Conservation (phyloP, 1,140 invertebrate species). For the Zeugodacus cucurbitae region DNA sequence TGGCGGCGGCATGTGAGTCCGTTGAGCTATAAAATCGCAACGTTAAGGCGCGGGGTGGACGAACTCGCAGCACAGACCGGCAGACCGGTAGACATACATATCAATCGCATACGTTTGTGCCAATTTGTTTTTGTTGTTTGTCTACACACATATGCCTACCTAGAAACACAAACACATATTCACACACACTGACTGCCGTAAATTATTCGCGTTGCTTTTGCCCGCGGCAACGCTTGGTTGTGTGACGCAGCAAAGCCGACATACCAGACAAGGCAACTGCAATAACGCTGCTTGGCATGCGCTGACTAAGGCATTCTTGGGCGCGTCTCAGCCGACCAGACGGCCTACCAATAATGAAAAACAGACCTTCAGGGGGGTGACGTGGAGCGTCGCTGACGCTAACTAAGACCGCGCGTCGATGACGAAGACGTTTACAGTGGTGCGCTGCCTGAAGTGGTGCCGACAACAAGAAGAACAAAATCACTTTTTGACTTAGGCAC, state of each 20-base stretch:
- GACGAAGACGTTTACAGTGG: neutral
- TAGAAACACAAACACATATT: neutral
- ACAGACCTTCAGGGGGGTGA: neutral
- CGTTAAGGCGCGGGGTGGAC: neutral
- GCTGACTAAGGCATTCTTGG: constrained; percentile 19
- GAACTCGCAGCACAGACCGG: neutral
- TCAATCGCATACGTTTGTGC: neutral
- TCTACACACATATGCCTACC: neutral
- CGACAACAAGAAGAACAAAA: neutral
- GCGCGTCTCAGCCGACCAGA: neutral
- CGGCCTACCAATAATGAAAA: neutral
- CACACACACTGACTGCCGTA: neutral
- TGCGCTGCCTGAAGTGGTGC: neutral
- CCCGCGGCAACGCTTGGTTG: neutral
- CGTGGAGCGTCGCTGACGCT: neutral
- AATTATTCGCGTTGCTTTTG: neutral
- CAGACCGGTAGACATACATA: neutral
- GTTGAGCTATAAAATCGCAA: constrained; percentile 37
- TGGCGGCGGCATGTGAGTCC: neutral
- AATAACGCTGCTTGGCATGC: neutral
- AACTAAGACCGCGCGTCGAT: neutral
- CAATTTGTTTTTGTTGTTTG: neutral
- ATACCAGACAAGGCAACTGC: constrained; percentile 37
- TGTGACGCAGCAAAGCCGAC: constrained; percentile 15
- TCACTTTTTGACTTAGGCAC: neutral